Evolutionary conservation across 2,888 invertebrate species (phyloP).

Genomic region (Pharmacophagus antenor): DNA sequence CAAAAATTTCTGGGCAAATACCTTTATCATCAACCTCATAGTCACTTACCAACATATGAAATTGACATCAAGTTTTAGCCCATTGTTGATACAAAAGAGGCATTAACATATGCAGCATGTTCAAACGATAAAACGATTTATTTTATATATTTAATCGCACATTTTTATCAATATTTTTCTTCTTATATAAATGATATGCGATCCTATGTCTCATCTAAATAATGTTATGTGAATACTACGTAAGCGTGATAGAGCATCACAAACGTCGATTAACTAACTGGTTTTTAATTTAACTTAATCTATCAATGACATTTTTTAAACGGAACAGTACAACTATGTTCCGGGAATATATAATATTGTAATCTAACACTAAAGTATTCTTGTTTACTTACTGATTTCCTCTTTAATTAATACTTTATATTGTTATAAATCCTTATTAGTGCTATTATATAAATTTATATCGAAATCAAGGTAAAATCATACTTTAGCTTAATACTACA

Average conservation of each 20-base stretch:
- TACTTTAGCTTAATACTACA: too few species aligned
- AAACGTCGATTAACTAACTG: constrained; percentile 6
- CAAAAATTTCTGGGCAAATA: too few species aligned
- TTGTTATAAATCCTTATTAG: too few species aligned
- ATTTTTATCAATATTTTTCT: constrained; percentile 10
- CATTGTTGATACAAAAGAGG: too few species aligned
- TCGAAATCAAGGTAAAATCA: too few species aligned
- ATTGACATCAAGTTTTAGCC: too few species aligned
- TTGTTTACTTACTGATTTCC: too few species aligned
- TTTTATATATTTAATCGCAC: constrained; percentile 17
- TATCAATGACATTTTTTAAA: constrained; percentile 5
- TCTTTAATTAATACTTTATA: background rate
- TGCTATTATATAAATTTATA: too few species aligned
- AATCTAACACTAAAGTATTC: too few species aligned
- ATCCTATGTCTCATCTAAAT: constrained; percentile 18
- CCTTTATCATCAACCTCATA: too few species aligned
- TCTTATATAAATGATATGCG: constrained; percentile 15
- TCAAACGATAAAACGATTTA: background rate
- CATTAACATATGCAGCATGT: background rate
- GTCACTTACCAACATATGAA: too few species aligned
- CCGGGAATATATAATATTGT: background rate
- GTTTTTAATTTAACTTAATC: constrained; percentile 19
- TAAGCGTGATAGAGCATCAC: background rate
- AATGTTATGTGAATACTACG: background rate
- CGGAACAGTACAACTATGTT: background rate